Conservation (phyloP, 1,140 invertebrate genomes). For the Cherax destructor region DNA sequence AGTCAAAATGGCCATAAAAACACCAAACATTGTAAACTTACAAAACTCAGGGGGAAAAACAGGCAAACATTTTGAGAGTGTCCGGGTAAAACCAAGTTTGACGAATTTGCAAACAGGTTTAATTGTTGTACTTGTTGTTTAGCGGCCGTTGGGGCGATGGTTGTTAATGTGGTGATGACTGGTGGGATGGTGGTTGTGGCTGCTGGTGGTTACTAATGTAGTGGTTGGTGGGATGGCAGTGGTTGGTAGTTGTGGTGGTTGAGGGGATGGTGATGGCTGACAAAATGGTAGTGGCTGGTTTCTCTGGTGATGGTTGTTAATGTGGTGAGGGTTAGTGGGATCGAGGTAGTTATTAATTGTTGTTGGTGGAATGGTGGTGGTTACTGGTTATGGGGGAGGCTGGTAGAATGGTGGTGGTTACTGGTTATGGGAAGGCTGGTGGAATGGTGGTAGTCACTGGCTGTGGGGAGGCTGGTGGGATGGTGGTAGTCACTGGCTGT, state of each 20-base stretch:
- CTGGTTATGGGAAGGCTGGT: not conserved
- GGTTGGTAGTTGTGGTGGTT: not conserved
- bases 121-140: not conserved
- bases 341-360: not conserved
- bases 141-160: not conserved
- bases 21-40: too few species aligned
- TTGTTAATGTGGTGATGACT: not conserved
- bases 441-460: not conserved
- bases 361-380: not conserved
- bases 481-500: not conserved
- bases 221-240: not conserved
- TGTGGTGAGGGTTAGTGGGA: not conserved
- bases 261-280: not conserved
- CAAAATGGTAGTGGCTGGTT: too few species aligned
- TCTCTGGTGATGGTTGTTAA: not conserved
- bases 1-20: too few species aligned
- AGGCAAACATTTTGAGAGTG: not conserved
- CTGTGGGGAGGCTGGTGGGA: not conserved
- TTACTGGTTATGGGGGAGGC: too few species aligned
- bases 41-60: not conserved
- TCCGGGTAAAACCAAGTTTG: not conserved
- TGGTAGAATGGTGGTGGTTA: not conserved
- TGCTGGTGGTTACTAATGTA: not conserved
- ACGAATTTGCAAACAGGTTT: conserved; percentile 24
- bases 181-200: conserved; percentile 1